Base-by-base conservation (phyloP, 2,113 vertebrate species). In the Apaloderma vittatum region DNA sequence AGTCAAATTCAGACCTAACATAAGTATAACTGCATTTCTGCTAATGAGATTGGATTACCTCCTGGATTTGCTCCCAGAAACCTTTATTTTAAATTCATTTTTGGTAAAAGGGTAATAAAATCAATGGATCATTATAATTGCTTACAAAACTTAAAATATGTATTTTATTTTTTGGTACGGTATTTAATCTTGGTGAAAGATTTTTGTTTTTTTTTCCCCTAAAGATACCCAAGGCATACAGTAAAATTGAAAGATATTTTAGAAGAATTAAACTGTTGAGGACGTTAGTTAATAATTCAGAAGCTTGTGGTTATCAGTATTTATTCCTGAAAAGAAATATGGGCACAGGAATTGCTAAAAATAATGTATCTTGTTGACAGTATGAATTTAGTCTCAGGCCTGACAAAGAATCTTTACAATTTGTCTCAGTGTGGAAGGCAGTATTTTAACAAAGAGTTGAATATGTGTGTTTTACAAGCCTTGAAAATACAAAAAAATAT, bases 271-370 rank as follows among this genome's bases (percentile, higher is more conserved):
- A 27, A 75, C 81, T 85, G 45, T 91, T 45, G 59, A 83, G 94
- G 86, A 92, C 79, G 36, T 70, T 96, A 92, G 36, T 94, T 96
- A 97, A 97, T 95, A 95, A 97, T 96, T 97, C 54, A 95, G 59
- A 32, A 86, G 52, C 34, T 88, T 94, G 80, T 93, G 46, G 68
- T 93, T 96, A 96, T 94, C 80, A 67, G 81, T 88, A 87, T 77
- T 12, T 58, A 73, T 93, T 97, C 79, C 67, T 92, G 90, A 97
- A 97, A 95, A 94, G 73, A 97, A 68, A 90, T 79, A 67, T 66
- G 74, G 95, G 48, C 90, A 54, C 63, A 92, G 52, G 29, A 97
- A 78, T 95, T 94, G 70, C 85, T 97, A 72, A 95, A 97, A 95
- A 97, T 89, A 96, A 75, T 90, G 36, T 76, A 63, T 96, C 94